phyloP scores from a whole-genome alignment of 2,113 vertebrate genomes.

The Corvus cornix region DNA sequence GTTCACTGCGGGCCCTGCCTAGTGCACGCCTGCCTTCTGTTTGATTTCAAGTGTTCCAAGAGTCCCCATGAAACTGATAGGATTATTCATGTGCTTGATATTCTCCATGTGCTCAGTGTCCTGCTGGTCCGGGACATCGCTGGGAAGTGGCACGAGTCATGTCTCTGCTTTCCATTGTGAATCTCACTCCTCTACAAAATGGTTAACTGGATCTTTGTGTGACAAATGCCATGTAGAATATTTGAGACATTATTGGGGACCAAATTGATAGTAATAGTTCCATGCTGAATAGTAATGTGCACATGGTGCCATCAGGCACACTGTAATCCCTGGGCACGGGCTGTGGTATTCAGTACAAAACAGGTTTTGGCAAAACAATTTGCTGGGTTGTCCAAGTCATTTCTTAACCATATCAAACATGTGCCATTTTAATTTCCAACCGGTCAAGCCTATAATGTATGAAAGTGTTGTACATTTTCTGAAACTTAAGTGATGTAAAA shows the following conservation, averaged over 20 bases:
- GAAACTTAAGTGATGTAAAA: constrained; percentile 72
- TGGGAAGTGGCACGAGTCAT: background rate
- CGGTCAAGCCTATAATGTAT: constrained; percentile 69
- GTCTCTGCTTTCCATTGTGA: background rate
- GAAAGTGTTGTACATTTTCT: constrained; percentile 78
- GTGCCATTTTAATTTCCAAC: constrained; percentile 64
- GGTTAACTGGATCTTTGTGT: background rate
- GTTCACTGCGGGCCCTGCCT: background rate
- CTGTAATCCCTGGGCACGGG: constrained; percentile 33
- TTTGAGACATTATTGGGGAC: constrained; percentile 25
- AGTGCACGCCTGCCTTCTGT: background rate
- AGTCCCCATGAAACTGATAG: background rate
- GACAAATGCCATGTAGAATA: constrained; percentile 26
- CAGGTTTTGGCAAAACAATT: constrained; percentile 36
- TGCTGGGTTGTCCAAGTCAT: background rate
- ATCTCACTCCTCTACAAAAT: background rate
- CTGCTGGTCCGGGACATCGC: constrained; percentile 23
- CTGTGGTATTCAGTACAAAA: constrained; percentile 35
- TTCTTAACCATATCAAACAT: constrained; percentile 36
- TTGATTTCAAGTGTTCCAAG: background rate
- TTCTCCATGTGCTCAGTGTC: background rate
- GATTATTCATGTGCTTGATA: background rate
- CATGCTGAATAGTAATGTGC: background rate
- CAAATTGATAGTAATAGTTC: background rate
- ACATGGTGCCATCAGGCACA: background rate